phyloP scores from a whole-genome alignment of 1,140 invertebrate genomes.

The Philopotamus ludificatus region DNA sequence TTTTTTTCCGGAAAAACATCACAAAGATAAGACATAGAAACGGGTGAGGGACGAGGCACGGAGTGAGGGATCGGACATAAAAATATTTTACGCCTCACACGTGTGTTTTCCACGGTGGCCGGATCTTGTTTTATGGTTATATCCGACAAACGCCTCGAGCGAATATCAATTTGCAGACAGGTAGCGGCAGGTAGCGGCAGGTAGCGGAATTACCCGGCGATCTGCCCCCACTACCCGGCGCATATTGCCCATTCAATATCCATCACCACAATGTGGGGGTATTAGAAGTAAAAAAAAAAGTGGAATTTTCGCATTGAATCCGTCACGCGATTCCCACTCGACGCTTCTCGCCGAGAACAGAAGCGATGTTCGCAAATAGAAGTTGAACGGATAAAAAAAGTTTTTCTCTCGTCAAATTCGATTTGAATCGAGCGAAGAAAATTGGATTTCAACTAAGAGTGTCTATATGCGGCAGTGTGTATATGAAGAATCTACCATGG shows the following conservation, averaged over 20 bases:
- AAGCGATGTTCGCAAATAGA: background rate
- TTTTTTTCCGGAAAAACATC: background rate
- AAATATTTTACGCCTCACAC: slow-evolving; percentile 10
- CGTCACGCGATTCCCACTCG: too few species aligned
- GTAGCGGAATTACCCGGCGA: too few species aligned
- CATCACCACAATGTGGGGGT: too few species aligned
- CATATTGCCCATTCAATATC: too few species aligned
- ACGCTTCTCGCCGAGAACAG: too few species aligned
- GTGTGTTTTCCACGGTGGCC: background rate
- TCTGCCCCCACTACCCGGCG: too few species aligned
- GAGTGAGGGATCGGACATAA: background rate
- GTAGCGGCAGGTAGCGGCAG: too few species aligned
- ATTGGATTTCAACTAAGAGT: slow-evolving; percentile 26
- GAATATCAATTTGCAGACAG: slow-evolving; percentile 16
- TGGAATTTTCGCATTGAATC: too few species aligned
- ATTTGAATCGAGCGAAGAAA: slow-evolving; percentile 18
- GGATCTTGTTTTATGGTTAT: slow-evolving; percentile 14
- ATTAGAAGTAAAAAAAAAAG: too few species aligned
- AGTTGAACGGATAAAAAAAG: background rate
- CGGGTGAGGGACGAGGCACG: background rate
- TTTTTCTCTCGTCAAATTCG: slow-evolving; percentile 16
- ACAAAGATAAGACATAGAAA: background rate
- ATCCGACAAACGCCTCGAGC: slow-evolving; percentile 6
- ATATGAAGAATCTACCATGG: too few species aligned
- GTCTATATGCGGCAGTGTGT: slow-evolving; percentile 3